A percentile compares a stretch with the other conserved stretches of the same genome.
Evolutionary conservation across 2,797 vertebrate species (phyloP).

Genomic region (Otolemur crassicaudatus): DNA sequence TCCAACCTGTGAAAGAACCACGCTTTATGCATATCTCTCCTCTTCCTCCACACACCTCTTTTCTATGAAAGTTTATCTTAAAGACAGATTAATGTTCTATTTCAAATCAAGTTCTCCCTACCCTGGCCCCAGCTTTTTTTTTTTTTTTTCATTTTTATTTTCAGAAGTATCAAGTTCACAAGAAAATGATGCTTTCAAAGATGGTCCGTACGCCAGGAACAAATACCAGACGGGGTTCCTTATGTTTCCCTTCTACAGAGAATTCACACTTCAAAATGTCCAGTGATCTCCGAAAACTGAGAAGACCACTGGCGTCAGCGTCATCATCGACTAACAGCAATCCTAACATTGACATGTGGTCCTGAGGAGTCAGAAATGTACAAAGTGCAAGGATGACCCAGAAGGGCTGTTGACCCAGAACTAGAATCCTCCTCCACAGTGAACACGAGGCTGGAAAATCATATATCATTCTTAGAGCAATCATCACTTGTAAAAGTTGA

Average conservation of each 20-base stretch:
- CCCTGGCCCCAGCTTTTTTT: neutral
- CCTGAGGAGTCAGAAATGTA: conserved; percentile 61
- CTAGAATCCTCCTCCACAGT: conserved; percentile 38
- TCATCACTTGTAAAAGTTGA: conserved; percentile 60
- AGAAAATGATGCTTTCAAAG: conserved; percentile 59
- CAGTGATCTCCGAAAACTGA: conserved; percentile 74
- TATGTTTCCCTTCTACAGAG: conserved; percentile 12
- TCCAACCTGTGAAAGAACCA: neutral
- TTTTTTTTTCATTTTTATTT: conserved; percentile 29
- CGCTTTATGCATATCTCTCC: neutral
- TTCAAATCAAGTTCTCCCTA: conserved; percentile 44
- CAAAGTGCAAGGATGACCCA: conserved; percentile 62
- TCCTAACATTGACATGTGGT: conserved; percentile 63
- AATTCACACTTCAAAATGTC: conserved; percentile 78
- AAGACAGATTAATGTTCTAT: conserved; percentile 22
- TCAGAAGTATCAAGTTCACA: conserved; percentile 50
- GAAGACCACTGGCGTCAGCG: conserved; percentile 73
- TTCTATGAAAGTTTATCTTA: neutral
- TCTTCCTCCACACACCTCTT: neutral
- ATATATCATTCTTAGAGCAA: conserved; percentile 46
- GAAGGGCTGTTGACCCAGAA: neutral
- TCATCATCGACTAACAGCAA: conserved; percentile 76
- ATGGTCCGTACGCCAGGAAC: neutral
- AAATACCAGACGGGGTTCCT: conserved; percentile 31
- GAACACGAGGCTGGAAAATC: conserved; percentile 50